A percentile compares a stretch with the other conserved stretches of the same genome.
Evolutionary conservation across 2,113 vertebrate genomes (phyloP).

Genomic region (Siniperca chuatsi): DNA sequence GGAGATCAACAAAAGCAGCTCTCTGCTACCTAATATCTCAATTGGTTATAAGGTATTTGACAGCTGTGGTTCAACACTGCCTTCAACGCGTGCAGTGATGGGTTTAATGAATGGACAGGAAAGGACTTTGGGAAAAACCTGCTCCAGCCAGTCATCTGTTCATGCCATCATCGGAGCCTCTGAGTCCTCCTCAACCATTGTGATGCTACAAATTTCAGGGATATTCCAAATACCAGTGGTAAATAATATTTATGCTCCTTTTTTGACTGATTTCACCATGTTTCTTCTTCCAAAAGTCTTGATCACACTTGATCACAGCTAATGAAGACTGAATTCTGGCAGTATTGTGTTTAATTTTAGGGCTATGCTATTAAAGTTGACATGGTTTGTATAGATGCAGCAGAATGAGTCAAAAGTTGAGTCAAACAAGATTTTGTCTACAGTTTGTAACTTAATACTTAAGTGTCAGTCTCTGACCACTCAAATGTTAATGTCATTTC

Average conservation of each 20-base stretch:
- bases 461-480: neutral
- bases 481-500: neutral
- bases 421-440: neutral
- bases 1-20: conserved; percentile 83
- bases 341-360: neutral
- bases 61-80: conserved; percentile 79
- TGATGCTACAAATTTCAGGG: conserved; percentile 78
- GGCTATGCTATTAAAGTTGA: neutral
- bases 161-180: conserved; percentile 84
- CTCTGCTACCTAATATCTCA: conserved; percentile 80
- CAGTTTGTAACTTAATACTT: neutral
- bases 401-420: neutral
- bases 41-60: conserved; percentile 85
- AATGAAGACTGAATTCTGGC: neutral
- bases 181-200: conserved; percentile 84
- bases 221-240: conserved; percentile 85
- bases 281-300: neutral
- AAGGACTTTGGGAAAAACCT: conserved; percentile 43
- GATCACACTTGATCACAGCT: neutral
- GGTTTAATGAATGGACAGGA: conserved; percentile 78
- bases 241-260: conserved; percentile 18
- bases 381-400: neutral
- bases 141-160: conserved; percentile 71
- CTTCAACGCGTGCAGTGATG: conserved; percentile 80
- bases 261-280: neutral